Base-by-base conservation (phyloP, 2,797 vertebrate genomes). In the Babyrousa celebensis region DNA sequence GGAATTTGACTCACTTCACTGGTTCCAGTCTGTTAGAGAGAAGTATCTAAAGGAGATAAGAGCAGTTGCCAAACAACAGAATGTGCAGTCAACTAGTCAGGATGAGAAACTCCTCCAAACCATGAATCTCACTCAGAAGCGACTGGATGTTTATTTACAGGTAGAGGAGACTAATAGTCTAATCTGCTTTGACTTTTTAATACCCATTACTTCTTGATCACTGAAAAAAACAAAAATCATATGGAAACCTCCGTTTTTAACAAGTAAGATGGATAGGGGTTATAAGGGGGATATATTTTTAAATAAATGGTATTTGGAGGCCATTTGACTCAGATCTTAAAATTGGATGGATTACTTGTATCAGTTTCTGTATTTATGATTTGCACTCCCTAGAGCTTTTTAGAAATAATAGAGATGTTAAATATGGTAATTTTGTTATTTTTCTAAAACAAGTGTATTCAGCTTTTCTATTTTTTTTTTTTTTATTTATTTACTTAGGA, bases 1-100 rank as follows among this genome's bases (percentile, higher is more conserved):
- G 98, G 99, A 99, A 98, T 99, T 99, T 97, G 99, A 99, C 98
- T 99, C 99, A 0, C 99, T 99, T 97, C 99, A 99, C 98, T 99
- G 99, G 99, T 99, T 99, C 98, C 99, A 99, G 98, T 99, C 99
- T 9, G 99, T 99, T 86, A 98, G 99, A 97, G 99, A 99, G 92
- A 99, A 99, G 97, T 99, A 99, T 79, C 94, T 99, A 98, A 99
- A 99, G 97, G 99, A 99, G 98, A 99, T 99, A 98, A 99, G 98
- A 27, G 99, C 99, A 0, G 99, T 99, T 97, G 99, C 99, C 93
- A 99, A 99, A 98, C 99, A 99, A 97, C 99, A 99, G 98, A 99
- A 98, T 0, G 98, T 99, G 27, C 99, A 99, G 96, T 99, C 99
- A 20, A 97, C 99, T 90, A 99, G 99, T 97, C 99, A 99, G 98